These are phyloP conservation scores for Oophaga pumilio DNA, from an alignment of 2,113 vertebrate species.

Conservation along the genomic window DNA sequence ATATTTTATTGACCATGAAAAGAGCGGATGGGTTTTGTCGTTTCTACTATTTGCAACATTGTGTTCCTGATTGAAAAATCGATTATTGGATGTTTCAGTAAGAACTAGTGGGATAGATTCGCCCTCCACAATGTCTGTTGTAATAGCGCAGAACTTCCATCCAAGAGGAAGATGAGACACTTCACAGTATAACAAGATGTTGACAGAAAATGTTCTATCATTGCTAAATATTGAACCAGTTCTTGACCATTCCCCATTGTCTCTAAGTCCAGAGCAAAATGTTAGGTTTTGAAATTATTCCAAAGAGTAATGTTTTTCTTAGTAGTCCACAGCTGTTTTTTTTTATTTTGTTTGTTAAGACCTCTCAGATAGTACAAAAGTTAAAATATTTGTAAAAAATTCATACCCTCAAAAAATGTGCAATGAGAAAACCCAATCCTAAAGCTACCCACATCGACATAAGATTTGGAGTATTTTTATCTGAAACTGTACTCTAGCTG, in stretches of 20 bases:
- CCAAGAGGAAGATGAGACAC: not conserved
- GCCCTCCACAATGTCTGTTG: slow-evolving; percentile 2
- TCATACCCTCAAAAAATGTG: no score
- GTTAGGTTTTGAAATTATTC: not conserved
- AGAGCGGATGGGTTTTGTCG: not conserved
- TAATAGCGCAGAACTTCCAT: not conserved
- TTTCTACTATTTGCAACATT: not conserved
- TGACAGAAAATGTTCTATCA: not conserved
- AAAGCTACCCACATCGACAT: not conserved
- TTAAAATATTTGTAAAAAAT: no score
- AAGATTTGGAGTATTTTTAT: not conserved
- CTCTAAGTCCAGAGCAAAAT: not conserved
- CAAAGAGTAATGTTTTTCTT: not conserved
- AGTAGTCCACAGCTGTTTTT: not conserved
- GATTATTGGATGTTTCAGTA: not conserved
- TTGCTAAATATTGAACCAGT: not conserved
- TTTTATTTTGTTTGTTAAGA: no score
- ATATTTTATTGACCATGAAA: slow-evolving; percentile 6
- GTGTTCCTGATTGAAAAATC: slow-evolving; percentile 14
- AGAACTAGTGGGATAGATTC: not conserved
- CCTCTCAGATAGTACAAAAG: no score
- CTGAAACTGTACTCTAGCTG: not conserved
- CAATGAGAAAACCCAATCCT: not conserved
- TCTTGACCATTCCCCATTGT: not conserved
- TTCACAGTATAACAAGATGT: not conserved